Percentiles rank a stretch among this genome's conserved stretches.
Evolutionary conservation across 2,888 invertebrate species (phyloP).

Genomic region (Linnaemya tessellans): DNA sequence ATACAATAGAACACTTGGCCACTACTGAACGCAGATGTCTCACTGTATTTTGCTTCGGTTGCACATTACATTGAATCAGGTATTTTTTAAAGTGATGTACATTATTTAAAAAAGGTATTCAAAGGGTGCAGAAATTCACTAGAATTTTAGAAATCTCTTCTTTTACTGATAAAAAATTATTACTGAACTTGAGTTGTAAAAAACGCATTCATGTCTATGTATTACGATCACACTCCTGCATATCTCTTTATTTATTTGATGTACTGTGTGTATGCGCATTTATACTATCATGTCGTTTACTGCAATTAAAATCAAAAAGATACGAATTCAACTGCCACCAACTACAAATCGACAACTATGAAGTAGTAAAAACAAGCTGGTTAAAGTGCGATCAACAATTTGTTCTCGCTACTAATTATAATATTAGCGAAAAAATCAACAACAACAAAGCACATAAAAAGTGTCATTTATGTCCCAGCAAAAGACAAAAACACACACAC

Average conservation of each 20-base stretch:
- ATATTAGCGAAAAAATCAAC: conserved; percentile 46
- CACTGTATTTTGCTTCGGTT: too few relatives aligned
- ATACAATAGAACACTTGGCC: too few relatives aligned
- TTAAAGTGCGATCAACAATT: conserved; percentile 75
- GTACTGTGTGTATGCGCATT: background rate
- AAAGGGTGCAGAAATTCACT: too few relatives aligned
- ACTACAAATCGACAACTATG: conserved; percentile 20
- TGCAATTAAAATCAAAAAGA: conserved; percentile 32
- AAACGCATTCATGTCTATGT: background rate
- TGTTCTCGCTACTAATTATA: conserved; percentile 75
- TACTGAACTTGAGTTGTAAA: too few relatives aligned
- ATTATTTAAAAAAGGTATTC: too few relatives aligned
- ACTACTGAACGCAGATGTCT: too few relatives aligned
- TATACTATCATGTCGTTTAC: background rate
- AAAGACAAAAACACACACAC: conserved; percentile 1
- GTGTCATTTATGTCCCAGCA: conserved; percentile 52
- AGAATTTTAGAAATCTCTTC: too few relatives aligned
- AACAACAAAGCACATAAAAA: conserved; percentile 41
- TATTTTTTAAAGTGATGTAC: too few relatives aligned
- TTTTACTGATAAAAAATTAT: too few relatives aligned
- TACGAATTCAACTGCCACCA: conserved; percentile 27
- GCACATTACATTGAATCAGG: too few relatives aligned
- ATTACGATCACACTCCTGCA: conserved; percentile 8
- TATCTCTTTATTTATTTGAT: background rate
- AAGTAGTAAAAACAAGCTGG: conserved; percentile 42